Evolutionary conservation across 2,888 invertebrate genomes (phyloP).

Genomic region (Oxystoma pomonae): DNA sequence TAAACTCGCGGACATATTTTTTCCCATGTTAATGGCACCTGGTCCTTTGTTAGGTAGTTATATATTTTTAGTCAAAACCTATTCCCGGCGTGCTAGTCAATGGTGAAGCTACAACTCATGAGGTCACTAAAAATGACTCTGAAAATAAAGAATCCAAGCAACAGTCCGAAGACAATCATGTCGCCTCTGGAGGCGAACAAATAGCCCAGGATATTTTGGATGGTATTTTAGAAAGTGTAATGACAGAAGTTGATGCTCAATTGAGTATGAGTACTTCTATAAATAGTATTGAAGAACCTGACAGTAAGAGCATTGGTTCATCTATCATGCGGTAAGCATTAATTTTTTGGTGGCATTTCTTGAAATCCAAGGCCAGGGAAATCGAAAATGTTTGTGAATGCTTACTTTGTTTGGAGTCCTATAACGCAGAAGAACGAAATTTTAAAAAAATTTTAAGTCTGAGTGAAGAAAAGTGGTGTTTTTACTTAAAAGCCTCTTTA

Average conservation of each 20-base stretch:
- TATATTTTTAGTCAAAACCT: not conserved
- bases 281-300: constrained; percentile 28
- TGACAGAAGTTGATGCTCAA: constrained; percentile 36
- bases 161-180: no score
- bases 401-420: no score
- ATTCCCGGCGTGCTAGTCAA: not conserved
- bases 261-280: constrained; percentile 15
- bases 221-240: constrained; percentile 44
- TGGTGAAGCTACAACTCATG: not conserved
- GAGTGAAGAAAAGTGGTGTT: no score
- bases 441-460: no score
- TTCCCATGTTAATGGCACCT: no score
- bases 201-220: constrained; percentile 46
- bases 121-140: not conserved
- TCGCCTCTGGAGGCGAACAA: constrained; percentile 29
- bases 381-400: no score
- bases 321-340: constrained; percentile 33
- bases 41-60: no score
- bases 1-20: no score
- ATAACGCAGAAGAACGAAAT: no score
- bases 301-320: constrained; percentile 32
- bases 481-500: no score
- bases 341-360: not conserved
- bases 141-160: not conserved
- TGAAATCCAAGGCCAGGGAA: no score